Evolutionary conservation across 2,113 vertebrate genomes (phyloP).

Genomic region (Anthoscopus minutus): DNA sequence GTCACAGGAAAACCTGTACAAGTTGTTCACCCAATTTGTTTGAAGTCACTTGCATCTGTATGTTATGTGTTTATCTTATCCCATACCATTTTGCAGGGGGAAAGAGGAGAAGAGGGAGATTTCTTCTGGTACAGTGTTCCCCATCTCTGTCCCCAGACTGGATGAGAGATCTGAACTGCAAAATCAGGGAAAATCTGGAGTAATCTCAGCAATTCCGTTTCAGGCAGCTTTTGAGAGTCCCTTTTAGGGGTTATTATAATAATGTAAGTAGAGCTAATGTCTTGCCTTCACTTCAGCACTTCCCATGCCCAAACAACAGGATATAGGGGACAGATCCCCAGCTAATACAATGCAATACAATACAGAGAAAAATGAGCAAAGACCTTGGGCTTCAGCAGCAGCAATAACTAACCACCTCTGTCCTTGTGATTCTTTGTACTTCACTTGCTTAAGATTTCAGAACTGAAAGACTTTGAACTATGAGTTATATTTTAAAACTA

Average conservation of each 20-base stretch:
- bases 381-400: not conserved
- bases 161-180: not conserved
- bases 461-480: not conserved
- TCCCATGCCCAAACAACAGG: not conserved
- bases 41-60: not conserved
- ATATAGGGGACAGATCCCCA: not conserved
- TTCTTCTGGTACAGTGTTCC: not conserved
- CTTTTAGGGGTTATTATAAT: not conserved
- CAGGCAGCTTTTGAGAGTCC: not conserved
- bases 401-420: not conserved
- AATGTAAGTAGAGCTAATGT: not conserved
- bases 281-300: not conserved
- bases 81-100: not conserved
- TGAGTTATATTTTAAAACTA: not conserved
- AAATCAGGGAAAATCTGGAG: not conserved
- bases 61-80: not conserved
- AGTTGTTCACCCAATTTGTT: not conserved
- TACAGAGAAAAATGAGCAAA: not conserved
- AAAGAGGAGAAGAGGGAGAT: not conserved
- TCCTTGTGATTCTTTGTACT: not conserved
- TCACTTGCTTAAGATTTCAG: not conserved
- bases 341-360: not conserved
- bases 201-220: not conserved
- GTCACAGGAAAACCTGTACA: not conserved
- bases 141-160: not conserved